Base-by-base conservation (phyloP, 1,140 invertebrate species). In the Drosophila sp. region DNA sequence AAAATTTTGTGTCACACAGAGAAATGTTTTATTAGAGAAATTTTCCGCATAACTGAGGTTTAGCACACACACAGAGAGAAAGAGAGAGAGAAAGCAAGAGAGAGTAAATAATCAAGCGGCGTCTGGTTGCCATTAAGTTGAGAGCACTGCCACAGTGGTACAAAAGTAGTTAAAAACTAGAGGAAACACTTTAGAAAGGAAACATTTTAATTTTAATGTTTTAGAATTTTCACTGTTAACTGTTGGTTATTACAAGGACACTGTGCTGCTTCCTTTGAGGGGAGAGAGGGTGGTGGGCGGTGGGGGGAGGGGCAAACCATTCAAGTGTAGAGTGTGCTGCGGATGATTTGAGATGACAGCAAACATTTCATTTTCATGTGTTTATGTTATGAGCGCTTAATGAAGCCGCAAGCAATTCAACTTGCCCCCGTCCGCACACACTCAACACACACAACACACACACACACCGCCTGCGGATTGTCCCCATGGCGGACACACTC, bases 371-470 rank as follows among this genome's bases (percentile, higher is more conserved):
- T 77, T 79, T 86, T 83, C 70, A 77, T 83, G 76, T 64, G 76
- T 78, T 86, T 78, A 71, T 70, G 70, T 74, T 86, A 86, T 83
- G 83, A 72, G 70, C 72, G 70, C 79, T 74, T 89, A 86, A 87
- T 86, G 76, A 86, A 86, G 79, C 83, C 83, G 70, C 83, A 87
- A 72, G 83, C 79, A 87, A 83, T 87, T 86, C 35, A 76, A 67
- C 55, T 77, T 79, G 70, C 29, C 68, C 72, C 69, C 17, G 17
- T 17, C 70, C 82, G 75, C 78, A 78, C 78, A 83, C 72, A 80
- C 75, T 71, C 63, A 44, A 83, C 72, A 80, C 75, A 75, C 63
- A 44, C 54, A 33, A 33, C 27, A 23, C 55, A 50, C 17, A 60
- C 38, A 35, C 23, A 23, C 11, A 0, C 2, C 7, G 4, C 6